These are phyloP conservation scores for Drosophila birchii DNA, from an alignment of 2,888 invertebrate genomes.

Conservation along the genomic window DNA sequence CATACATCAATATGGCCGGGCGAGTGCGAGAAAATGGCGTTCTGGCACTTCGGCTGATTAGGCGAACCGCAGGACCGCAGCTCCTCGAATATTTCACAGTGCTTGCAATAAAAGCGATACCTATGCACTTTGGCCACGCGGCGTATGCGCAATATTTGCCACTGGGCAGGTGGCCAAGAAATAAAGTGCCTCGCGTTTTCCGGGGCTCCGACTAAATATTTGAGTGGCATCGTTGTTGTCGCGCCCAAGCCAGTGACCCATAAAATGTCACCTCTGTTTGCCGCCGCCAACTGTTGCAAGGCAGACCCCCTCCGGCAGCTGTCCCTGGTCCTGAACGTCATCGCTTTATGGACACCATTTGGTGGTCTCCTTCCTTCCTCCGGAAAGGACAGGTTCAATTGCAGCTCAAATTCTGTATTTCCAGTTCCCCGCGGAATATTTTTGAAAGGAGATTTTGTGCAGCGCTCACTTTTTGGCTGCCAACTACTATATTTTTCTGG, in stretches of 20 bases:
- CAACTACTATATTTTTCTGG: background rate
- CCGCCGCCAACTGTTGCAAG: constrained; percentile 52
- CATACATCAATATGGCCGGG: constrained; percentile 65
- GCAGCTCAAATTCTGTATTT: constrained; percentile 42
- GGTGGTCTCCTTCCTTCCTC: constrained; percentile 7
- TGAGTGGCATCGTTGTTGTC: constrained; percentile 44
- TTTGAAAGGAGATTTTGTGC: constrained; percentile 11
- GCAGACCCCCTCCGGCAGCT: constrained; percentile 17
- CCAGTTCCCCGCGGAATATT: constrained; percentile 18
- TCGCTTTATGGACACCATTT: constrained; percentile 39
- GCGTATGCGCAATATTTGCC: constrained; percentile 66
- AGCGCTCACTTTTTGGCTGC: background rate
- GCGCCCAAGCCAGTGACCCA: constrained; percentile 45
- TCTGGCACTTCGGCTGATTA: constrained; percentile 50
- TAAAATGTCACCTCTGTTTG: constrained; percentile 41
- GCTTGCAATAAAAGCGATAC: constrained; percentile 47
- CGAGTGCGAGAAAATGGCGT: constrained; percentile 15
- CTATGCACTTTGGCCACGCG: constrained; percentile 47
- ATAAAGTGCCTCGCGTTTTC: constrained; percentile 30
- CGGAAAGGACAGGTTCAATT: constrained; percentile 43
- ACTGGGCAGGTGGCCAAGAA: constrained; percentile 45
- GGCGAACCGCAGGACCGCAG: constrained; percentile 25
- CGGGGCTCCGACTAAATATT: constrained; percentile 35
- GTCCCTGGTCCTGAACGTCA: constrained; percentile 22
- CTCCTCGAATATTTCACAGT: constrained; percentile 41